Conservation (phyloP, 2,797 vertebrate genomes). For the Acipenser ruthenus region DNA sequence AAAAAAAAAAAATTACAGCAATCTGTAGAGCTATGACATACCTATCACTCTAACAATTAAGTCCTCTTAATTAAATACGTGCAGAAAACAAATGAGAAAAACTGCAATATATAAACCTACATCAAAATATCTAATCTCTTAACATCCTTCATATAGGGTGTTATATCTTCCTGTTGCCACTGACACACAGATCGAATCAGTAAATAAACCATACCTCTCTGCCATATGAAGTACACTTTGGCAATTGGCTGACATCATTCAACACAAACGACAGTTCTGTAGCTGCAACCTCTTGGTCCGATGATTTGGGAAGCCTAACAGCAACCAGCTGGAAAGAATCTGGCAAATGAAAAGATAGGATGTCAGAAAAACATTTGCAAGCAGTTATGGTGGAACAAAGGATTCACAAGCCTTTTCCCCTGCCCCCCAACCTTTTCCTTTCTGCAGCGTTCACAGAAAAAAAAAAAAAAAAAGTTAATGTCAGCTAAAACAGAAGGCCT, state of each 20-base stretch:
- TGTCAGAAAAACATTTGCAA: constrained; percentile 5
- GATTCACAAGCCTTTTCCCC: neutral
- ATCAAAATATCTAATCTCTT: neutral
- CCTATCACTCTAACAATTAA: constrained; percentile 10
- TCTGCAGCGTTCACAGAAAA: neutral
- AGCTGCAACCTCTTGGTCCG: constrained; percentile 63
- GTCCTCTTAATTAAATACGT: no score
- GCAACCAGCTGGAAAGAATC: constrained; percentile 74
- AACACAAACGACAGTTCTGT: constrained; percentile 62
- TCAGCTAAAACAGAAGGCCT: no score
- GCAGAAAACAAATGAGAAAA: neutral
- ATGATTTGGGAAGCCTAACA: constrained; percentile 62
- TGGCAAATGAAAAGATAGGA: constrained; percentile 33
- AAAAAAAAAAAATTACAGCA: neutral
- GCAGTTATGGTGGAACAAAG: neutral
- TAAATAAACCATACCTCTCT: constrained; percentile 55
- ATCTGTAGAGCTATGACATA: constrained; percentile 2
- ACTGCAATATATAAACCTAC: no score
- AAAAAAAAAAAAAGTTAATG: no score
- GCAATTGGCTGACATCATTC: constrained; percentile 53
- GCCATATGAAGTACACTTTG: constrained; percentile 62
- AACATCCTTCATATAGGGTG: neutral
- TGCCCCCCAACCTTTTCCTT: neutral
- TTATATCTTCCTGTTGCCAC: neutral
- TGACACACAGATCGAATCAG: neutral